Conservation (phyloP, 2,797 vertebrate genomes). For the Danio tinwini region DNA sequence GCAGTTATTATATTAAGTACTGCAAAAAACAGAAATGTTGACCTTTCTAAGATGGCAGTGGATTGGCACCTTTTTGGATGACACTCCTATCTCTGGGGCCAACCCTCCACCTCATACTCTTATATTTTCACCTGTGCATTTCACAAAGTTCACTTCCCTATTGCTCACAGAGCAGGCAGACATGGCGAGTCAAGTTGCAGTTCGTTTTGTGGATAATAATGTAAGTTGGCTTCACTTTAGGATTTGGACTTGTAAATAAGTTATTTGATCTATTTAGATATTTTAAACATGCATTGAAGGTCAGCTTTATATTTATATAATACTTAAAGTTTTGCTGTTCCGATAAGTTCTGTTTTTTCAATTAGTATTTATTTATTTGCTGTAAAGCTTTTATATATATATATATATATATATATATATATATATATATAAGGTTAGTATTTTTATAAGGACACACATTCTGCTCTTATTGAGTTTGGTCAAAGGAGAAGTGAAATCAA, state of each 20-base stretch:
- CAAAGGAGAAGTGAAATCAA: slow-evolving; percentile 22
- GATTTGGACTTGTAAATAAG: background rate
- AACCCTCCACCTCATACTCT: background rate
- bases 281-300: background rate
- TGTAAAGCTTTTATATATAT: background rate
- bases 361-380: background rate
- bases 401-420: too few species aligned
- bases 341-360: too few species aligned
- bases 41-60: background rate
- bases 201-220: slow-evolving; percentile 19
- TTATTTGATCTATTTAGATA: background rate
- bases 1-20: background rate
- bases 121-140: background rate
- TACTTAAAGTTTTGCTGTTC: background rate
- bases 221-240: slow-evolving; percentile 22
- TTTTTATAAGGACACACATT: background rate
- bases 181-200: slow-evolving; percentile 4
- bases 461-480: background rate
- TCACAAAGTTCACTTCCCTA: slow-evolving; percentile 1
- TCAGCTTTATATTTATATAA: too few species aligned
- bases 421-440: background rate
- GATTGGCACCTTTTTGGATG: too few species aligned
- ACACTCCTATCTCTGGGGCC: background rate
- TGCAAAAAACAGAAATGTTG: background rate
- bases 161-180: background rate